Conservation (phyloP, 2,113 vertebrate genomes). For the Chroicocephalus ridibundus region DNA sequence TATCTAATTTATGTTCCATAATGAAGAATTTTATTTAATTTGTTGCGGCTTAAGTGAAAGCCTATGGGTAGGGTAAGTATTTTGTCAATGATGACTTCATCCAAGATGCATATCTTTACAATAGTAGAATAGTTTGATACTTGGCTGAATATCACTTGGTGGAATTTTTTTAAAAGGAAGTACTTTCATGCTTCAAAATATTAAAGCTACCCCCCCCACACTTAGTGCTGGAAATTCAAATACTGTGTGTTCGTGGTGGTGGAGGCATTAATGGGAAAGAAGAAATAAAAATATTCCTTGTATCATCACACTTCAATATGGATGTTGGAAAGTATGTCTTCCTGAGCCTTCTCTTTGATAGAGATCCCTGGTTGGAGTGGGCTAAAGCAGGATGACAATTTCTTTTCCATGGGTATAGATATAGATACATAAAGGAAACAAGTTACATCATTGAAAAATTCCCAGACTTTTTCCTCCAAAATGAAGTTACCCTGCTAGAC, state of each 20-base stretch:
- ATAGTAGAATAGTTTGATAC: not conserved
- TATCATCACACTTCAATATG: not conserved
- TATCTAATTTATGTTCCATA: not conserved
- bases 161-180: not conserved
- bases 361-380: not conserved
- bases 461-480: not conserved
- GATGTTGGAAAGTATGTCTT: not conserved
- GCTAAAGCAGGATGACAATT: not conserved
- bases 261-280: not conserved
- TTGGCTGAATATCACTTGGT: not conserved
- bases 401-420: not conserved
- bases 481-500: not conserved
- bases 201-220: not conserved
- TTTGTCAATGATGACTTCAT: not conserved
- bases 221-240: not conserved
- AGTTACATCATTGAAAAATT: not conserved
- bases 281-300: not conserved
- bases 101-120: not conserved
- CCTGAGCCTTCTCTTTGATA: not conserved
- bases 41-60: not conserved
- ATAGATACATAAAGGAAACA: not conserved
- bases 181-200: not conserved
- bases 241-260: not conserved
- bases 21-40: not conserved
- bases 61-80: not conserved